These are phyloP conservation scores for Thaumatotibia leucotreta DNA, from an alignment of 1,140 invertebrate species.

Conservation along the genomic window DNA sequence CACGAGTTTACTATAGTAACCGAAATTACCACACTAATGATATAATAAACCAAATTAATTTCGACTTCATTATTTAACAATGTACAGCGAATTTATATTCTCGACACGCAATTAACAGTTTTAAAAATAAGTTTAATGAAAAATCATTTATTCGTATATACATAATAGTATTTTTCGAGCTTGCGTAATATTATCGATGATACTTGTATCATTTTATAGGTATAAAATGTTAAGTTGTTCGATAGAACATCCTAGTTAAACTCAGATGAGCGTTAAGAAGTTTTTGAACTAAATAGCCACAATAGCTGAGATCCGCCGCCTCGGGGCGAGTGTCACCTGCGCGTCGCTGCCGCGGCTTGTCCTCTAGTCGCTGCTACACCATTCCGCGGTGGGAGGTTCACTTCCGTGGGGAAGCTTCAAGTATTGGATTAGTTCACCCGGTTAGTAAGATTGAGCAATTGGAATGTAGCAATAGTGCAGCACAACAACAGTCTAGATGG, in stretches of 20 bases:
- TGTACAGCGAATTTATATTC: constrained; percentile 56
- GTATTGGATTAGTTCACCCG: neutral
- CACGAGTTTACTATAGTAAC: constrained; percentile 52
- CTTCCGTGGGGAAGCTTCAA: neutral
- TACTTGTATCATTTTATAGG: constrained; percentile 3
- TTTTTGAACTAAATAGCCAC: neutral
- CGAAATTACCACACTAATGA: constrained; percentile 46
- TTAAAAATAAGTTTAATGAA: constrained; percentile 38
- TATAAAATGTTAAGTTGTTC: neutral
- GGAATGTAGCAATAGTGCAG: neutral
- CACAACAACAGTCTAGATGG: neutral
- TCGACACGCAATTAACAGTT: constrained; percentile 43
- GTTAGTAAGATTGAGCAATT: constrained; percentile 13
- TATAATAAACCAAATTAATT: constrained; percentile 51
- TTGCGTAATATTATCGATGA: constrained; percentile 17
- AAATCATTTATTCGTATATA: constrained; percentile 63
- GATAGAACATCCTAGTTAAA: neutral
- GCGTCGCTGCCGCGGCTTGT: neutral
- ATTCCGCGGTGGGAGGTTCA: neutral
- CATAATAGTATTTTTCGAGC: constrained; percentile 43
- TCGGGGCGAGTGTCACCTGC: neutral
- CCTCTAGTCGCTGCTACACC: neutral
- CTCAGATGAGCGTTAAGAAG: neutral
- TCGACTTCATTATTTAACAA: constrained; percentile 52
- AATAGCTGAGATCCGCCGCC: neutral